Percentiles rank a stretch among this genome's conserved stretches.
Evolutionary conservation across 1,140 invertebrate species (phyloP).

Genomic region (Chionoecetes opilio): DNA sequence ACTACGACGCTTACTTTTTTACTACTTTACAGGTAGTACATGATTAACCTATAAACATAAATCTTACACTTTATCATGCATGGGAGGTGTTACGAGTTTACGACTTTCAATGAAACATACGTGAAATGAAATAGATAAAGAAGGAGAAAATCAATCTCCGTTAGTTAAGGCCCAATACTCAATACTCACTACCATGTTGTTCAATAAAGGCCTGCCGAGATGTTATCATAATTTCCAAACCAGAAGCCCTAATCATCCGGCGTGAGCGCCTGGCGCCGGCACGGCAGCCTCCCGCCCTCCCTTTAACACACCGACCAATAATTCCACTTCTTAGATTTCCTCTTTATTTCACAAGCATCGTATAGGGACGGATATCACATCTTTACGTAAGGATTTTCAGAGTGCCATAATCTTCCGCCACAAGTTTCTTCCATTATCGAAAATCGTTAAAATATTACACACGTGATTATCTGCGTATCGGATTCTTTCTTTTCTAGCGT

Average conservation of each 20-base stretch:
- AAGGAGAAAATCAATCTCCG: too few species aligned
- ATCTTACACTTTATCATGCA: too few species aligned
- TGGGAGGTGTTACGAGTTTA: too few species aligned
- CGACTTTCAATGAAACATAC: too few species aligned
- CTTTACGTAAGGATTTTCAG: background rate
- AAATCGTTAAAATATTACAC: background rate
- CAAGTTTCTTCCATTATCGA: conserved; percentile 30
- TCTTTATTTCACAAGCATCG: background rate
- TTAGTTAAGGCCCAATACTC: too few species aligned
- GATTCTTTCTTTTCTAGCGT: background rate
- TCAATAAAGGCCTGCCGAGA: too few species aligned
- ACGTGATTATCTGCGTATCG: background rate
- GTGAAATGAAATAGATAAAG: too few species aligned
- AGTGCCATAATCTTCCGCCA: background rate
- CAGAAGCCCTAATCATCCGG: background rate
- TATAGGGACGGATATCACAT: background rate
- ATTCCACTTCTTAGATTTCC: background rate
- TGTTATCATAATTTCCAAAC: background rate
- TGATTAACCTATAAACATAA: too few species aligned
- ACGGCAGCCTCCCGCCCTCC: background rate
- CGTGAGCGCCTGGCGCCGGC: too few species aligned
- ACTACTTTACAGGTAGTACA: too few species aligned
- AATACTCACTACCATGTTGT: too few species aligned
- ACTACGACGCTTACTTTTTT: too few species aligned
- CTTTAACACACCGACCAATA: background rate